Base-by-base conservation (phyloP, 2,113 vertebrate species). In the Herpetotheres cachinnans region DNA sequence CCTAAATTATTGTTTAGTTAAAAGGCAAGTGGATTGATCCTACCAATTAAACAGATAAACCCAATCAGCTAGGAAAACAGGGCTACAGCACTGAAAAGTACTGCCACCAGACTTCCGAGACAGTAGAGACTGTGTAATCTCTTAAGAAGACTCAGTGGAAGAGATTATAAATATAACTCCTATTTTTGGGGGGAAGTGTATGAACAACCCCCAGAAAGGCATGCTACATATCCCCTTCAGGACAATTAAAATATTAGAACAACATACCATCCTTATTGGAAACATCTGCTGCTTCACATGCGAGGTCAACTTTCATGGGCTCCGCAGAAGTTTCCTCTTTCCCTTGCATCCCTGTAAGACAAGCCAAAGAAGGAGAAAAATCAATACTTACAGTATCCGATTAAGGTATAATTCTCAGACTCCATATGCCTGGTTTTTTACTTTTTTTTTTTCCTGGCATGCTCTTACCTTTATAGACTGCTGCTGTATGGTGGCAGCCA, bases 201-300 rank as follows among this genome's bases (percentile, higher is more conserved):
- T 9, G 67, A 86, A 72, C 26, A 27, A 63, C 32, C 2, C 24
- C 22, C 34, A 56, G 27, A 63, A 76, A 87, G 16, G 29, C 24
- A 89, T 5, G 10, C 47, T 52, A 52, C 1, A 1, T 47, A 55
- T 44, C 25, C 26, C 7, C 58, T 47, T 40, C 72, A 67, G 42
- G 30, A 42, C 22, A 36, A 36, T n/a, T 77, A 65, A 87, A 69
- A 52, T 4, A 74, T 26, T 20, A 84, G n/a, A 76, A 82, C 66
- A 81, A 66, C 97, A 80, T 97, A 98, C 98, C 97, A 32, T 98
- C 98, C 38, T 95, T 97, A 96, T 89, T 92, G 71, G 97, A 46
- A 90, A 93, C 5, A 0, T 92, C 88, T 91, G 97, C 96, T 77
- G 90, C 79, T 83, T 98, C 90, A 11, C 80, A 81, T 24, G 91